These are phyloP conservation scores for Alitta virens DNA, from an alignment of 2,888 invertebrate genomes.

Conservation along the genomic window DNA sequence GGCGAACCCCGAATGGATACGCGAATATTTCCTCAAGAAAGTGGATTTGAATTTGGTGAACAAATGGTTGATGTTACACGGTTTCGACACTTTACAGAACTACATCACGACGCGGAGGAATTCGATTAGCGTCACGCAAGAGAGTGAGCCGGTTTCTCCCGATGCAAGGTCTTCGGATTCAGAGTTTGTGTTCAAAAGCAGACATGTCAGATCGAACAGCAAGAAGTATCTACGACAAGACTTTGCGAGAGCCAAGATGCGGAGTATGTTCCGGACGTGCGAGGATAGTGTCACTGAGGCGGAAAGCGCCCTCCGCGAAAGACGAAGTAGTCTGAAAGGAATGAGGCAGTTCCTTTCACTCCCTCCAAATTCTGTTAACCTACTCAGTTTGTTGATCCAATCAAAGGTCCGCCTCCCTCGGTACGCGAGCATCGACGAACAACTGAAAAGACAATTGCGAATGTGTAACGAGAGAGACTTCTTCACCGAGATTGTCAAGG, in stretches of 20 bases:
- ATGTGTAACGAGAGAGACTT: conserved; percentile 59
- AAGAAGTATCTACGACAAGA: conserved; percentile 60
- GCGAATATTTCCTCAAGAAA: conserved; percentile 60
- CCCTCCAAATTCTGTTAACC: conserved; percentile 60
- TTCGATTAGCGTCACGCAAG: background rate
- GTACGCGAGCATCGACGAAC: conserved; percentile 59
- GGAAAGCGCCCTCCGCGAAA: conserved; percentile 30
- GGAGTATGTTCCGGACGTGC: conserved; percentile 59
- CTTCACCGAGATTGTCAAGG: conserved; percentile 61
- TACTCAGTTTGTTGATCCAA: conserved; percentile 61
- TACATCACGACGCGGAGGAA: conserved; percentile 31
- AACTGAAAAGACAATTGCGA: conserved; percentile 56
- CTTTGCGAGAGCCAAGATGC: conserved; percentile 60
- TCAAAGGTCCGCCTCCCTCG: conserved; percentile 60
- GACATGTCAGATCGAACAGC: conserved; percentile 55
- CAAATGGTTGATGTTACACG: conserved; percentile 59
- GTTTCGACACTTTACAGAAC: conserved; percentile 56
- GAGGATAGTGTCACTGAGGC: conserved; percentile 30
- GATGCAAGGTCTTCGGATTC: conserved; percentile 4
- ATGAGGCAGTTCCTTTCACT: conserved; percentile 62
- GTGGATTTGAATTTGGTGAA: conserved; percentile 59
- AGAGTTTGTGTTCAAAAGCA: background rate
- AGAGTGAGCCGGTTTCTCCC: conserved; percentile 19
- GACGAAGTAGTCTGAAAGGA: conserved; percentile 60
- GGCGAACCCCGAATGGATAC: conserved; percentile 56